Base-by-base conservation (phyloP, 37 sponge, comb jelly and placozoan species). In the Theonella swinhoei region DNA sequence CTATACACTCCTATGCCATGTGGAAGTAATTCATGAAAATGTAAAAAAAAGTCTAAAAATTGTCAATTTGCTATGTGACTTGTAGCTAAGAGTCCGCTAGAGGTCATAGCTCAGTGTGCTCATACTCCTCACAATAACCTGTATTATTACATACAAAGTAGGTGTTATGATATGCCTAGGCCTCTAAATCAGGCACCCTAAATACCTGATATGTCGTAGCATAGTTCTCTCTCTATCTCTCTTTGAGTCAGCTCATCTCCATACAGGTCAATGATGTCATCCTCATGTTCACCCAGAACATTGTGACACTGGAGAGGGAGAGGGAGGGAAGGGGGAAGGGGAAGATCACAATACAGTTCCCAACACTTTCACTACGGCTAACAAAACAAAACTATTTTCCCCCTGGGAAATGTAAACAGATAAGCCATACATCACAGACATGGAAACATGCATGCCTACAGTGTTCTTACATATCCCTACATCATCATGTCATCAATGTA, bases 301-400 rank as follows among this genome's bases (percentile, higher is more conserved):
- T 81, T 41, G 4, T 70, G 32, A 82, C 92, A 91, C 92, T 91
- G 78, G 14, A n/a, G n/a, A n/a, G n/a, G n/a, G n/a, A n/a, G n/a
- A n/a, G n/a, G n/a, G n/a, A n/a, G n/a, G n/a, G n/a, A n/a, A n/a
- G n/a, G 54, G 14, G 54, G 54, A 14, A 47, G 54, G 54, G 54
- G 54, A 47, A 14, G 14, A 47, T 14, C 14, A 47, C 54, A 47
- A 47, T 47, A 47, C 14, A 47, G n/a, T n/a, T n/a, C n/a, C n/a
- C n/a, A n/a, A n/a, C n/a, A n/a, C n/a, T n/a, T n/a, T n/a, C n/a
- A n/a, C n/a, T n/a, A n/a, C n/a, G n/a, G n/a, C n/a, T n/a, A n/a
- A n/a, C n/a, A n/a, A n/a, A n/a, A n/a, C n/a, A n/a, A n/a, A n/a
- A n/a, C n/a, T n/a, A n/a, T n/a, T n/a, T n/a, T n/a, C n/a, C n/a